A percentile compares a stretch with the other conserved stretches of the same genome.
Conservation (phyloP, 2,888 invertebrate genomes). For the Hyppa rectilinea region DNA sequence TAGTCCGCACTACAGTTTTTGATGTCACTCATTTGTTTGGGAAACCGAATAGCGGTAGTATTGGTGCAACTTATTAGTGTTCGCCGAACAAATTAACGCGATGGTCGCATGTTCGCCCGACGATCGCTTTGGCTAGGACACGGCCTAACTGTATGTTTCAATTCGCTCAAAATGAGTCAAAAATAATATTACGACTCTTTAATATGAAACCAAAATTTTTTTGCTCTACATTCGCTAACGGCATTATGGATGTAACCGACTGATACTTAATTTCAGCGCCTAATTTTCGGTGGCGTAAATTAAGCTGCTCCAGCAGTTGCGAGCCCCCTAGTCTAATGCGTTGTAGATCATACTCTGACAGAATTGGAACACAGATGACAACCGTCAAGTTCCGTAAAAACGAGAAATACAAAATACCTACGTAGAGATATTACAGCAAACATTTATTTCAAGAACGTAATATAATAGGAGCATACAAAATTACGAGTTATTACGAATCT, state of each 20-base stretch:
- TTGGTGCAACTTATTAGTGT: neutral
- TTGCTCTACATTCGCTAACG: neutral
- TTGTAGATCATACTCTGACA: neutral
- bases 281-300: neutral
- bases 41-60: neutral
- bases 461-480: conserved; percentile 28
- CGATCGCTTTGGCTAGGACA: neutral
- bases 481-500: conserved; percentile 43
- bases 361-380: neutral
- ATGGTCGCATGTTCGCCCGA: too few relatives aligned
- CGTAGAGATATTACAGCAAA: neutral
- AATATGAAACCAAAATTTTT: neutral
- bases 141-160: neutral
- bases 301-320: neutral
- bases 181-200: neutral
- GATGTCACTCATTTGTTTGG: neutral
- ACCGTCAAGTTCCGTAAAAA: neutral
- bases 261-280: neutral
- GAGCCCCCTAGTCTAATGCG: neutral
- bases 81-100: neutral
- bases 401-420: neutral
- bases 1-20: too few relatives aligned
- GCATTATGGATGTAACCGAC: neutral
- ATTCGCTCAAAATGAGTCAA: neutral
- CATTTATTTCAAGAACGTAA: conserved; percentile 20